A percentile compares a stretch with the other conserved stretches of the same genome.
Evolutionary conservation across 2,888 invertebrate species (phyloP).

Genomic region (Meiosimyza platycephala): DNA sequence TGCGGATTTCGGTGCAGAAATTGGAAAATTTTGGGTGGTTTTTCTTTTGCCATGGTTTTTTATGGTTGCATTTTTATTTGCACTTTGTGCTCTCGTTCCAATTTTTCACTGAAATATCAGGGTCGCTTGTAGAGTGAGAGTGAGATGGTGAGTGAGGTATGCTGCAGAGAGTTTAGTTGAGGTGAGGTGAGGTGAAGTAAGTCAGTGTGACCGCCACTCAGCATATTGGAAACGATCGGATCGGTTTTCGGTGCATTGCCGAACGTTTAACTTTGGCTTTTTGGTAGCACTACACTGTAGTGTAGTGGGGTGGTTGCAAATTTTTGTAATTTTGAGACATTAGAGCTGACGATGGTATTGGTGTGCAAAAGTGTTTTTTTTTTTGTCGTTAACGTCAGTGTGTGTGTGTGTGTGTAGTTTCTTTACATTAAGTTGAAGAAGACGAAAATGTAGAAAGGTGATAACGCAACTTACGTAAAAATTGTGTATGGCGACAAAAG

Average conservation of each 20-base stretch:
- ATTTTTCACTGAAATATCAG: not conserved
- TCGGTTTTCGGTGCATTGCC: constrained; percentile 40
- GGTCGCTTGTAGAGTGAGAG: not conserved
- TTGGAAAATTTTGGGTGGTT: constrained; percentile 61
- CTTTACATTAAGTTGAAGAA: too few species aligned
- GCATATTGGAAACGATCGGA: constrained; percentile 37
- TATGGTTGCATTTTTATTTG: not conserved
- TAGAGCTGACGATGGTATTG: too few species aligned
- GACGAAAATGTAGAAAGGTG: constrained; percentile 18
- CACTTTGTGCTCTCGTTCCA: constrained; percentile 8
- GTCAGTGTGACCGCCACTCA: constrained; percentile 28
- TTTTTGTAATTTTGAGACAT: not conserved
- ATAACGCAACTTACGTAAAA: constrained; percentile 1
- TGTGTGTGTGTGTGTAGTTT: too few species aligned
- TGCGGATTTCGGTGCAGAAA: constrained; percentile 48
- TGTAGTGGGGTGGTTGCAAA: constrained; percentile 11
- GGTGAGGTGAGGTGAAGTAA: constrained; percentile 32
- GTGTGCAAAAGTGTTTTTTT: too few species aligned
- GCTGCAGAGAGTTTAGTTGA: constrained; percentile 31
- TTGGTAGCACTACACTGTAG: constrained; percentile 16
- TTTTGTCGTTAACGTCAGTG: too few species aligned
- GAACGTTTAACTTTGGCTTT: constrained; percentile 40
- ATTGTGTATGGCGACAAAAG: not conserved
- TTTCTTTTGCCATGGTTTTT: constrained; percentile 16
- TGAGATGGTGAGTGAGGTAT: constrained; percentile 21